Evolutionary conservation across 2,797 vertebrate species (phyloP).

Genomic region (Sebastes itinus): DNA sequence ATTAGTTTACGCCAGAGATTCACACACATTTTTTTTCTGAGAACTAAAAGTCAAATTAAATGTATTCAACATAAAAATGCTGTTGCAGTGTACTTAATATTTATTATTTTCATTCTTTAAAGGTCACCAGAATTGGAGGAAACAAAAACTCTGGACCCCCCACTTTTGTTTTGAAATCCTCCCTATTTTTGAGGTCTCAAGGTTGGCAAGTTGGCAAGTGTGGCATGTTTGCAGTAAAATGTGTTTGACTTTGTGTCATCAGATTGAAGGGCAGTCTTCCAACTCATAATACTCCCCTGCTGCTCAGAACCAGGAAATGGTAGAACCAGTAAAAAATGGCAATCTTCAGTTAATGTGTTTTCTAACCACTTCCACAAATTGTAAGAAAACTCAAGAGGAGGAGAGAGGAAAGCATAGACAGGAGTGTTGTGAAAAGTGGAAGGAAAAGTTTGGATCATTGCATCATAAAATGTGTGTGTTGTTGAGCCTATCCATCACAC

Average conservation of each 20-base stretch:
- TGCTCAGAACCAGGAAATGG: neutral
- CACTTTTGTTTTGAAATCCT: no score
- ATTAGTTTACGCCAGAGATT: no score
- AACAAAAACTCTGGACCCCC: no score
- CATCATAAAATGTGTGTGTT: neutral
- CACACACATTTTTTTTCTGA: no score
- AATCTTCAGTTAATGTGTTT: conserved; percentile 19
- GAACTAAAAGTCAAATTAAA: no score
- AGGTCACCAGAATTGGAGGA: no score
- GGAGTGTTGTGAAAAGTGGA: neutral
- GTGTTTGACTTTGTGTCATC: conserved; percentile 1
- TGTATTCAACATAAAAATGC: no score
- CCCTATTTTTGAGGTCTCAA: no score
- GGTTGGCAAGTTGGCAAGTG: no score
- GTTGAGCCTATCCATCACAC: neutral
- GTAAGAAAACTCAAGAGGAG: neutral
- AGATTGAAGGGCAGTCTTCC: neutral
- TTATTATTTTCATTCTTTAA: no score
- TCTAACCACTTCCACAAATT: conserved; percentile 14
- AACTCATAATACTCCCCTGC: neutral
- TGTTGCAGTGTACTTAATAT: no score
- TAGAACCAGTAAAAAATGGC: conserved; percentile 8
- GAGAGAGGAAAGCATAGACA: neutral
- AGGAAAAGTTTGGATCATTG: neutral
- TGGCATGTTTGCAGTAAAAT: neutral